Evolutionary conservation across 2,113 vertebrate species (phyloP).

Genomic region (Acinonyx jubatus): DNA sequence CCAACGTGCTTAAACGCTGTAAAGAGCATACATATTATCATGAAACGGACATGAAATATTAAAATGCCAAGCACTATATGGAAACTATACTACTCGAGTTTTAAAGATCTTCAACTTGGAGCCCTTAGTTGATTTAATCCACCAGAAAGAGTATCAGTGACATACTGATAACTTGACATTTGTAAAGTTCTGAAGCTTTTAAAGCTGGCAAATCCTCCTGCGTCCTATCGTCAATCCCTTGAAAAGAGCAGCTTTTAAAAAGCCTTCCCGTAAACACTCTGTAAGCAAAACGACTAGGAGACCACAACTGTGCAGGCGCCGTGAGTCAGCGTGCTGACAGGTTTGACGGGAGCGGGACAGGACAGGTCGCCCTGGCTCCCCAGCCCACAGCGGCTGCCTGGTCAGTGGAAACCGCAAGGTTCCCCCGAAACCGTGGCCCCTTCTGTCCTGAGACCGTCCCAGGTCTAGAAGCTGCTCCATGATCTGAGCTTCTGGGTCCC

Average conservation of each 20-base stretch:
- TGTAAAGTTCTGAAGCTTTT: too few species aligned
- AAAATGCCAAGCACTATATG: too few species aligned
- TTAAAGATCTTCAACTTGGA: neutral
- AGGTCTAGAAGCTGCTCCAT: neutral
- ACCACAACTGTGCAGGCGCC: rapidly evolving
- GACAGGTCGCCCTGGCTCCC: neutral
- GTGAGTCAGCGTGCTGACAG: rapidly evolving
- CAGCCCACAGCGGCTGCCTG: neutral
- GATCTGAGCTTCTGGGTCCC: too few species aligned
- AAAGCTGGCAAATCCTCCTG: neutral
- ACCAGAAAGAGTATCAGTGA: neutral
- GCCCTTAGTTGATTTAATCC: neutral
- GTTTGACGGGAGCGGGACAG: rapidly evolving
- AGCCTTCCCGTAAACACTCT: neutral
- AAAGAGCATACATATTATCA: rapidly evolving
- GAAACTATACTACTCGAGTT: neutral
- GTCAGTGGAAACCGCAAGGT: neutral
- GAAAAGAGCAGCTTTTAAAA: neutral
- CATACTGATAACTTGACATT: rapidly evolving
- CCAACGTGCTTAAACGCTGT: neutral
- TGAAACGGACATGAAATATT: rapidly evolving
- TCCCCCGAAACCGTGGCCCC: neutral
- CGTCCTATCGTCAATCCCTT: neutral
- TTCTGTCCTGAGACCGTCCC: neutral
- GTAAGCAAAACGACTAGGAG: neutral